These are phyloP conservation scores for Macroramphosus scolopax DNA, from an alignment of 2,797 vertebrate species.

Conservation along the genomic window DNA sequence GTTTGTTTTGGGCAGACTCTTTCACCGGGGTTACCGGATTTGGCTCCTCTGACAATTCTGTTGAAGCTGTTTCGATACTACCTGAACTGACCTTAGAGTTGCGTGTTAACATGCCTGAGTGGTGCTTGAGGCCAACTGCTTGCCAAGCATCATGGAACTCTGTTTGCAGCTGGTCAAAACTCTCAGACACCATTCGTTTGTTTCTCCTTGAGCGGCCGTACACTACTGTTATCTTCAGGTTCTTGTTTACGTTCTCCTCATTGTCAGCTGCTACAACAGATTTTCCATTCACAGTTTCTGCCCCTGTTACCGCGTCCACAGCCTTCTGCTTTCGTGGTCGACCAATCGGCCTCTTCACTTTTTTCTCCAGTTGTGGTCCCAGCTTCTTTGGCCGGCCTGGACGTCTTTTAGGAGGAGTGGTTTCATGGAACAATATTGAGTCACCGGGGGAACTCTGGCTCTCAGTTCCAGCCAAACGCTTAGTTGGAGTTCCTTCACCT, in stretches of 20 bases:
- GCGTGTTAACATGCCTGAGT: slow-evolving; percentile 46
- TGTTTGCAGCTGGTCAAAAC: slow-evolving; percentile 70
- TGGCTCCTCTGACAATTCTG: slow-evolving; percentile 68
- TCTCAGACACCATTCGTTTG: slow-evolving; percentile 88
- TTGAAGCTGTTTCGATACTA: slow-evolving; percentile 32
- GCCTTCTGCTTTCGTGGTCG: slow-evolving; percentile 87
- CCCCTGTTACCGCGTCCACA: slow-evolving; percentile 46
- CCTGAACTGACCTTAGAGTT: slow-evolving; percentile 42
- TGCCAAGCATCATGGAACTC: slow-evolving; percentile 61
- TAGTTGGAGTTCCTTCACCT: slow-evolving; percentile 59
- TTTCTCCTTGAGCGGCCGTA: slow-evolving; percentile 91
- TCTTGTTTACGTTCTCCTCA: slow-evolving; percentile 80
- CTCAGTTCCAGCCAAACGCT: slow-evolving; percentile 44
- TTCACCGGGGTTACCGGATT: slow-evolving; percentile 81
- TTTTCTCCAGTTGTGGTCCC: slow-evolving; percentile 87
- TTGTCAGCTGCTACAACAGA: slow-evolving; percentile 36
- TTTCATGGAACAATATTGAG: slow-evolving; percentile 62
- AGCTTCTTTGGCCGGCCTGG: slow-evolving; percentile 92
- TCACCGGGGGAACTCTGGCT: slow-evolving; percentile 47
- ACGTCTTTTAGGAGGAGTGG: slow-evolving; percentile 84
- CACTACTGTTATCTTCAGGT: slow-evolving; percentile 89
- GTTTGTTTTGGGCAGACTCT: slow-evolving; percentile 72
- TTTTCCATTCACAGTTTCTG: slow-evolving; percentile 52
- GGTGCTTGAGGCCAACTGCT: slow-evolving; percentile 50
- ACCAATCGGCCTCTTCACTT: slow-evolving; percentile 90